Evolutionary conservation across 2,888 invertebrate genomes (phyloP), one percentile per base, ranked within the genome.

Genomic region (Cryptops parisi): DNA sequence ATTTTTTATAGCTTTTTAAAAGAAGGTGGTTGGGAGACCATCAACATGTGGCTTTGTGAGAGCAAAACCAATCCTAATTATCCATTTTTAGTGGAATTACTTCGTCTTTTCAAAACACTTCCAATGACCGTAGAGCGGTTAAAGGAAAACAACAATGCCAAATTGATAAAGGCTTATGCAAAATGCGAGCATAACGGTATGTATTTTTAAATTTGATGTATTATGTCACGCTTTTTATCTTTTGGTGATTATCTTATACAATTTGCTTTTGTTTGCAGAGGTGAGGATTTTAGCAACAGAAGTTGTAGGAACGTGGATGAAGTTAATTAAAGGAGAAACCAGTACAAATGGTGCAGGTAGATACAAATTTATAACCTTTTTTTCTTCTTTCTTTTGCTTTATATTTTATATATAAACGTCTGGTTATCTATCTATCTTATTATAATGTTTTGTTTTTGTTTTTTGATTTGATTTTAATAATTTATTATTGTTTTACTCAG

Each of bases 101-200:
- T 96, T 59, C 83, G 85, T 67, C 76, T 96, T 26, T 76, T 93
- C 52, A 72, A 88, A 47, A 72, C 84, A 46, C 84, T 93, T 60
- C 94, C 94, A 9, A 88, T 94, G 50, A 87, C 89, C 66, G 83
- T 94, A 52, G 85, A 87, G 64, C 76, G 91, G 59, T 74, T 96
- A 52, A 90, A 89, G 71, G 81, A 85, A 62, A 94, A 94, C 68
- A 84, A 84, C 61, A 84, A 89, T 60, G 91, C 96, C 1, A 90
- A 91, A 70, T 73, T 91, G 57, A 85, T 96, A 22, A 93, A 93
- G 68, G 81, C 81, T 52, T 72, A 91, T 43, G 84, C 87, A 5
- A 85, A 85, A 65, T 82, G 64, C 50, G 69, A 83, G 62, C 78
- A 84, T 69, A 80, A 80, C 71, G 82, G 87, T 87, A 33, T 33